Evolutionary conservation across 2,113 vertebrate species (phyloP).

Genomic region (Microcebus tavaratra): DNA sequence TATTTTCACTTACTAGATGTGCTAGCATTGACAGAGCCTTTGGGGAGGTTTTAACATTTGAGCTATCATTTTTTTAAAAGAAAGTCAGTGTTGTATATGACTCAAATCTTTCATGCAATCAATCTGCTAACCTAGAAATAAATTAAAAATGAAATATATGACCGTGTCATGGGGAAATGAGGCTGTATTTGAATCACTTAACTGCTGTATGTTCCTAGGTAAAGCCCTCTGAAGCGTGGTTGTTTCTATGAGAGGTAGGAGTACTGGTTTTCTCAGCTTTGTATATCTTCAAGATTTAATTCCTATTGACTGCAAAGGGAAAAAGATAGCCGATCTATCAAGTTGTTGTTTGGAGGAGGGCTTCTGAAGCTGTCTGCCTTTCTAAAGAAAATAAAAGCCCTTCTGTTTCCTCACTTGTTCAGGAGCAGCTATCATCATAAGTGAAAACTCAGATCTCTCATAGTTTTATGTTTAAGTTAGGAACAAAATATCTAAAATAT

Average conservation of each 20-base stretch:
- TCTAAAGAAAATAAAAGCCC: neutral
- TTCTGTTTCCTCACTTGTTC: neutral
- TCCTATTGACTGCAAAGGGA: neutral
- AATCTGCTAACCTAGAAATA: neutral
- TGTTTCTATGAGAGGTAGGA: neutral
- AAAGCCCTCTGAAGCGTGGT: neutral
- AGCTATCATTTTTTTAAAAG: neutral
- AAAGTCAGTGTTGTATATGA: neutral
- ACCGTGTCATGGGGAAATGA: neutral
- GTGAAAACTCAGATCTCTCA: neutral
- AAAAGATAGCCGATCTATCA: neutral
- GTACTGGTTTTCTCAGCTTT: neutral
- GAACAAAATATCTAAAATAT: neutral
- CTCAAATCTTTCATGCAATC: neutral
- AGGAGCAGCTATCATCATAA: neutral
- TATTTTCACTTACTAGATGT: neutral
- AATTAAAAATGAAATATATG: constrained; percentile 12
- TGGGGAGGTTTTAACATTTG: neutral
- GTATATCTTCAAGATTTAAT: neutral
- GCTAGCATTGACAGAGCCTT: neutral
- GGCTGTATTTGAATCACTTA: neutral
- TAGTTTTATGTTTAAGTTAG: neutral
- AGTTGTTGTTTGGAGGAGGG: neutral
- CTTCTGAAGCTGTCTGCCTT: neutral
- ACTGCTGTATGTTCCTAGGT: neutral